phyloP scores from a whole-genome alignment of 2,797 vertebrate genomes.

The Knipowitschia caucasica region DNA sequence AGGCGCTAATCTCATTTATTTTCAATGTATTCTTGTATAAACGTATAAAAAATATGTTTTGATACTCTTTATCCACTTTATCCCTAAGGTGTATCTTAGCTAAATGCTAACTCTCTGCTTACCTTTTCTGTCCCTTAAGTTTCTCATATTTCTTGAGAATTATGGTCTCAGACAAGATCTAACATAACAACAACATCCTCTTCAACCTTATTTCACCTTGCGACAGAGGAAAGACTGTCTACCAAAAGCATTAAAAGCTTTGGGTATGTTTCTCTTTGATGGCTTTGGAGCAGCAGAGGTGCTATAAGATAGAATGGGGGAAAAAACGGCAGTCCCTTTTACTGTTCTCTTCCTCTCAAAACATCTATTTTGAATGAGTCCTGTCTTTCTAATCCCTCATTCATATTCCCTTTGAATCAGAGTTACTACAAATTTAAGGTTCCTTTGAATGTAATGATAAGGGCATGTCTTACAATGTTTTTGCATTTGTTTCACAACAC shows the following conservation, averaged over 20 bases:
- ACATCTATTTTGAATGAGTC: constrained; percentile 2
- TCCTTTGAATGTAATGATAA: too few relatives aligned
- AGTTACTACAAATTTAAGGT: too few relatives aligned
- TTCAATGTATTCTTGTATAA: too few relatives aligned
- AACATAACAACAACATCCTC: not conserved
- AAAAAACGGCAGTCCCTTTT: constrained; percentile 21
- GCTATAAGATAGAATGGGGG: constrained; percentile 6
- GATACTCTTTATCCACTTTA: too few relatives aligned
- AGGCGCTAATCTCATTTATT: too few relatives aligned
- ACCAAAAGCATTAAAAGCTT: constrained; percentile 21
- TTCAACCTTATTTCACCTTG: not conserved
- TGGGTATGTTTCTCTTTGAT: constrained; percentile 27
- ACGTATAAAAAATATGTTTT: too few relatives aligned
- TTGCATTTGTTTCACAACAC: constrained; percentile 7
- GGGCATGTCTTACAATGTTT: too few relatives aligned
- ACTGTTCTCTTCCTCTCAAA: constrained; percentile 16
- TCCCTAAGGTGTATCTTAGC: too few relatives aligned
- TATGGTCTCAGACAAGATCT: not conserved
- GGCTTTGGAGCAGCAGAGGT: constrained; percentile 26
- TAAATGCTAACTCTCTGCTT: not conserved
- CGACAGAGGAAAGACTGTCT: not conserved
- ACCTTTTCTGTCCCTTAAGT: not conserved
- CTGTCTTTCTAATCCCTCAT: not conserved
- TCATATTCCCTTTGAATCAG: too few relatives aligned
- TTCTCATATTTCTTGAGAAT: not conserved